Conservation (phyloP, 2,113 vertebrate genomes). For the Caloenas nicobarica region DNA sequence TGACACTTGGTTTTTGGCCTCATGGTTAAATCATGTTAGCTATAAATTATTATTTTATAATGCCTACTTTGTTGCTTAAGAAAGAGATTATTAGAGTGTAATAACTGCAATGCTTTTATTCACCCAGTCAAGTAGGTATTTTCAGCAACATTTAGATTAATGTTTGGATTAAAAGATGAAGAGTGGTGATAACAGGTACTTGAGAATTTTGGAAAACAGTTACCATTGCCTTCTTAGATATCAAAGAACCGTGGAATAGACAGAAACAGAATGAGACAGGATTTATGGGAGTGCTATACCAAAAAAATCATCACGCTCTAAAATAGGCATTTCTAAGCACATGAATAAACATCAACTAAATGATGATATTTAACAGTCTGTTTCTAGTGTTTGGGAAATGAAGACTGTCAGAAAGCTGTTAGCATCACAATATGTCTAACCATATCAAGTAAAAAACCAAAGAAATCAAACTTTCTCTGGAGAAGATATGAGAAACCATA, state of each 20-base stretch:
- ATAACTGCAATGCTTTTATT: not conserved
- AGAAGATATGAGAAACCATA: not conserved
- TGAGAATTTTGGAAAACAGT: not conserved
- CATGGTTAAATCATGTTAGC: not conserved
- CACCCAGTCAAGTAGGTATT: not conserved
- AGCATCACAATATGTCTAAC: not conserved
- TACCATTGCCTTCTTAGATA: not conserved
- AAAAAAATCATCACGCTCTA: not conserved
- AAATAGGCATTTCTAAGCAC: not conserved
- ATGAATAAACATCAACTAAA: constrained; percentile 2
- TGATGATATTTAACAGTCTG: not conserved
- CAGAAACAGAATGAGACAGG: not conserved
- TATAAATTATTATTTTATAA: not conserved
- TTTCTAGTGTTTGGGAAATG: not conserved
- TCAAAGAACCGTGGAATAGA: not conserved
- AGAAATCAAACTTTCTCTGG: not conserved
- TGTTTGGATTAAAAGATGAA: not conserved
- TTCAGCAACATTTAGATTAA: not conserved
- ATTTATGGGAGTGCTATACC: not conserved
- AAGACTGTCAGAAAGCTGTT: not conserved
- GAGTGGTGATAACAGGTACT: not conserved
- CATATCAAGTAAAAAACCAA: not conserved
- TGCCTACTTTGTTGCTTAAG: not conserved
- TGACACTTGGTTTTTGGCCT: not conserved
- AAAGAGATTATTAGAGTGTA: not conserved